These are phyloP conservation scores for Pteruthius melanotis DNA, from an alignment of 2,113 vertebrate species.

Conservation along the genomic window DNA sequence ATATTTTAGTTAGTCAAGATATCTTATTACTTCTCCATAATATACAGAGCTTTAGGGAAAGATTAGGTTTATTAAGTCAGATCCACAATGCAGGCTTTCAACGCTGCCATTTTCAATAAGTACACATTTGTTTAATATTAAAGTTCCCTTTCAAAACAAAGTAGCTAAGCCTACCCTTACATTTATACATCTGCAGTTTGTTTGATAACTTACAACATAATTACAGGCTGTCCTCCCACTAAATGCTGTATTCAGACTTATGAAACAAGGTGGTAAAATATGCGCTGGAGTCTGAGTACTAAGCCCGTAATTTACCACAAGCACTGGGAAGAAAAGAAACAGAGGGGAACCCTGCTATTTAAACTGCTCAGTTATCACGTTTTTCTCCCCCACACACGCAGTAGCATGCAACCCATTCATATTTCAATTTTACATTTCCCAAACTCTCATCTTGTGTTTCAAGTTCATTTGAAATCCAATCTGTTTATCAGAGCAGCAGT, in stretches of 20 bases:
- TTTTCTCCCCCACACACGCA: constrained; percentile 32
- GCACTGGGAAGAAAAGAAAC: constrained; percentile 55
- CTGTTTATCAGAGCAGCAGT: constrained; percentile 25
- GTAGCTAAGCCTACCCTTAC: constrained; percentile 18
- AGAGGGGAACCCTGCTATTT: constrained; percentile 55
- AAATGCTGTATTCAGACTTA: constrained; percentile 64
- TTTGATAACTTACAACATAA: constrained; percentile 75
- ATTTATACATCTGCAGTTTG: constrained; percentile 67
- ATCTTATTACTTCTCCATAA: constrained; percentile 30
- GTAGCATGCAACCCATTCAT: constrained; percentile 51
- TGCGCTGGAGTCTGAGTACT: constrained; percentile 54
- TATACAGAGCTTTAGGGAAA: constrained; percentile 30
- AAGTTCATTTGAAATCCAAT: constrained; percentile 59
- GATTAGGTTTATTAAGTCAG: constrained; percentile 58
- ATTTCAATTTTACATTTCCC: constrained; percentile 54
- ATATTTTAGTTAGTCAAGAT: constrained; percentile 46
- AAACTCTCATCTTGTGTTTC: constrained; percentile 55
- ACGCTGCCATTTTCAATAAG: constrained; percentile 56
- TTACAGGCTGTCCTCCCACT: constrained; percentile 71
- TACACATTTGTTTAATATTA: constrained; percentile 65
- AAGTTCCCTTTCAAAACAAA: constrained; percentile 61
- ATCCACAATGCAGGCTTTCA: constrained; percentile 40
- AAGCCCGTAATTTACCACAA: constrained; percentile 65
- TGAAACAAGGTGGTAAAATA: constrained; percentile 68
- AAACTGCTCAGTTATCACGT: constrained; percentile 44